Percentiles rank a stretch among this genome's conserved stretches.
These are phyloP conservation scores for Rynchops niger DNA, from an alignment of 2,113 vertebrate species.

Conservation along the genomic window DNA sequence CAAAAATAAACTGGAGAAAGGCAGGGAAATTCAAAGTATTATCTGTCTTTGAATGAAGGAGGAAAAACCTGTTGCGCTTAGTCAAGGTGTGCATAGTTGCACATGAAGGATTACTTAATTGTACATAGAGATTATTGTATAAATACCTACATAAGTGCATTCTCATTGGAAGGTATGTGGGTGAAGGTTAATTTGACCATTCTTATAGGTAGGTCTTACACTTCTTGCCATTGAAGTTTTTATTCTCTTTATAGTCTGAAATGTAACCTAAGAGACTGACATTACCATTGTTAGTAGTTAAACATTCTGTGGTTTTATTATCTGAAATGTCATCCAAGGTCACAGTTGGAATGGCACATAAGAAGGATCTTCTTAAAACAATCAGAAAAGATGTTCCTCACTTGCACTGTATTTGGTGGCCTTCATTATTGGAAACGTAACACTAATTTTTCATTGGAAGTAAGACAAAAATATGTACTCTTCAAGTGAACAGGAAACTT, in stretches of 20 bases:
- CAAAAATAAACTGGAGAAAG: not conserved
- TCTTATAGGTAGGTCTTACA: not conserved
- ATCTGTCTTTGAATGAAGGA: not conserved
- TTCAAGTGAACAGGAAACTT: not conserved
- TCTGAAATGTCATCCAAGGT: not conserved
- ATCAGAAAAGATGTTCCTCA: not conserved
- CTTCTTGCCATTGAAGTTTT: not conserved
- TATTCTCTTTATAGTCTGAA: not conserved
- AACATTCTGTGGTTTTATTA: not conserved
- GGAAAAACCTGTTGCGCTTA: not conserved
- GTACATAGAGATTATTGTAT: not conserved
- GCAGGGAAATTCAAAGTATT: not conserved
- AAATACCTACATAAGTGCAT: not conserved
- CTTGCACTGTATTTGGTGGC: not conserved
- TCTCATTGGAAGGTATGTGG: not conserved
- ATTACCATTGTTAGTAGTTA: not conserved
- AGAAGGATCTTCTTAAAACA: not conserved
- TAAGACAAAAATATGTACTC: not conserved
- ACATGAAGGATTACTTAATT: not conserved
- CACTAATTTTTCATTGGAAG: not conserved
- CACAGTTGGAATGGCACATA: not conserved
- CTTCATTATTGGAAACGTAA: not conserved
- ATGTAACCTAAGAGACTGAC: not conserved
- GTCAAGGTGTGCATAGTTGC: not conserved
- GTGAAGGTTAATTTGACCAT: not conserved